These are phyloP conservation scores for Parasteatoda tepidariorum DNA, from an alignment of 1,140 invertebrate genomes.

Conservation along the genomic window DNA sequence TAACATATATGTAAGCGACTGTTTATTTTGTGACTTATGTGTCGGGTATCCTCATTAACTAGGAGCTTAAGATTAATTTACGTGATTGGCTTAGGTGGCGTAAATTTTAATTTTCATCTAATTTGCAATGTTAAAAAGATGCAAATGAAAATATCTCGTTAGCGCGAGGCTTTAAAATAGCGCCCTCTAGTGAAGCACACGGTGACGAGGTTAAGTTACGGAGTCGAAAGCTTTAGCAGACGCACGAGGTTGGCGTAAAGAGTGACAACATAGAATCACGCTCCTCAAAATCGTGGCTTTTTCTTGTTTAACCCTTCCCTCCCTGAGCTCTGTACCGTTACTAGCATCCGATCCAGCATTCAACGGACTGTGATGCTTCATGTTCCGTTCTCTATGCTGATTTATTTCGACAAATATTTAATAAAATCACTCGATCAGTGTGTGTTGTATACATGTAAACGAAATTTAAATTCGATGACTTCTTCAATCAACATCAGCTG, in stretches of 20 bases:
- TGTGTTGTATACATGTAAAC: not conserved
- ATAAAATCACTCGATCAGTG: not conserved
- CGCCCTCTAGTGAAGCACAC: constrained; percentile 9
- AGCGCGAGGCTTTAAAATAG: constrained; percentile 24
- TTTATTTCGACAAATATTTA: not conserved
- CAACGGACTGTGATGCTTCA: constrained; percentile 15
- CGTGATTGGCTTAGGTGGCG: constrained; percentile 53
- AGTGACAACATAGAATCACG: not conserved
- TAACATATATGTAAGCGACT: no score
- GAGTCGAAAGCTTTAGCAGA: constrained; percentile 19
- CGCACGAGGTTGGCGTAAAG: constrained; percentile 40
- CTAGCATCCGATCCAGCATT: not conserved
- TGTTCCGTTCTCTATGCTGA: not conserved
- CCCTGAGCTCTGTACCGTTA: not conserved
- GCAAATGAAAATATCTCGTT: constrained; percentile 59
- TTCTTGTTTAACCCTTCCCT: not conserved
- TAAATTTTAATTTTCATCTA: constrained; percentile 58
- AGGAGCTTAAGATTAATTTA: constrained; percentile 55
- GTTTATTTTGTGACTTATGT: no score
- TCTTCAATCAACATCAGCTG: not conserved
- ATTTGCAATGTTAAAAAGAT: constrained; percentile 61
- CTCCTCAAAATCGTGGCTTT: not conserved
- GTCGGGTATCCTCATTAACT: constrained; percentile 55
- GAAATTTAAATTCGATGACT: not conserved
- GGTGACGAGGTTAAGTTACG: constrained; percentile 33